Conservation (phyloP, 1,140 invertebrate species). For the Nasonia longicornis region DNA sequence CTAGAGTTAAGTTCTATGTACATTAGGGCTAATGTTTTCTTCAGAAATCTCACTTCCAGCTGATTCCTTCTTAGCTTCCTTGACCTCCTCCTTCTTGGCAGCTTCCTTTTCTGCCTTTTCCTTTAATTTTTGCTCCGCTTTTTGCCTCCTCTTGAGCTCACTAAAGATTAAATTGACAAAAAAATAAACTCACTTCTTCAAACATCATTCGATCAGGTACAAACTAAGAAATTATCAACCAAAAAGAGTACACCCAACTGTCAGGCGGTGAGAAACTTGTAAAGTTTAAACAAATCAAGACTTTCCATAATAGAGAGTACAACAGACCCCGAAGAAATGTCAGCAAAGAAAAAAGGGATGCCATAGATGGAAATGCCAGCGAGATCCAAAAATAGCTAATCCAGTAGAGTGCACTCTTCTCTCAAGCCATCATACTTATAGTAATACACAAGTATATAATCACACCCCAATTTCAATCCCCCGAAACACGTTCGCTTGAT, state of each 20-base stretch:
- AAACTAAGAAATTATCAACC: neutral
- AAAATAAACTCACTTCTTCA: neutral
- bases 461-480: neutral
- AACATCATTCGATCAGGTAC: neutral
- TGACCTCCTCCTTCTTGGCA: constrained; percentile 59
- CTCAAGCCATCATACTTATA: neutral
- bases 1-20: constrained; percentile 57
- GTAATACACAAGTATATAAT: neutral
- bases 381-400: constrained; percentile 4
- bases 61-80: constrained; percentile 55
- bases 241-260: neutral
- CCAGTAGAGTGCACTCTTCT: neutral
- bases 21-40: constrained; percentile 93
- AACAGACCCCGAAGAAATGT: too few species aligned
- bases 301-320: too few species aligned
- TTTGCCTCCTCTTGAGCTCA: constrained; percentile 91
- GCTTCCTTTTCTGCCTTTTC: constrained; percentile 90
- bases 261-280: neutral
- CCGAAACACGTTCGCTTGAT: constrained; percentile 7
- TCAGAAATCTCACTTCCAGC: constrained; percentile 72
- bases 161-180: constrained; percentile 70
- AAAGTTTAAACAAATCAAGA: too few species aligned
- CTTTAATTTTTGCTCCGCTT: constrained; percentile 92
- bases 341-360: neutral
- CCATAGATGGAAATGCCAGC: constrained; percentile 1